Conservation (phyloP, 1,140 invertebrate species). For the Trinorchestia longiramus region DNA sequence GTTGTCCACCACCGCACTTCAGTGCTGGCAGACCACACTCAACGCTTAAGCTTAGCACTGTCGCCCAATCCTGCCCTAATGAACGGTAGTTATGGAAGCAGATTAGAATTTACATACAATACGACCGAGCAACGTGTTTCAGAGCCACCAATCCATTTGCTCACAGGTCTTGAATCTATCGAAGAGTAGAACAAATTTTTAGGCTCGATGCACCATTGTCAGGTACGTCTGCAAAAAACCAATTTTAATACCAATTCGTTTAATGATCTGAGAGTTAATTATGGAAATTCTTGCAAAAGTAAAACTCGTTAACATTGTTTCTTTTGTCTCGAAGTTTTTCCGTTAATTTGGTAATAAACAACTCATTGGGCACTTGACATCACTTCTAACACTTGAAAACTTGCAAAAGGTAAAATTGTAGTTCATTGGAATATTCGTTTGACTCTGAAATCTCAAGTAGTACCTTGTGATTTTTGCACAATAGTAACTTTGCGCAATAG, state of each 20-base stretch:
- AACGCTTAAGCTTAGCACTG: not conserved
- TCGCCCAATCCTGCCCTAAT: not conserved
- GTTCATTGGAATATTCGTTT: not conserved
- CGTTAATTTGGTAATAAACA: not conserved
- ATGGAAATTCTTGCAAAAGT: not conserved
- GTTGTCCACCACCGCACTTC: not conserved
- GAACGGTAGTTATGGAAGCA: constrained; percentile 33
- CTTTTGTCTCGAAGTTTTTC: not conserved
- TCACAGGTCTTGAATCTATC: not conserved
- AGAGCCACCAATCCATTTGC: not conserved
- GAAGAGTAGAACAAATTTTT: not conserved
- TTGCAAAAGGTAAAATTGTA: not conserved
- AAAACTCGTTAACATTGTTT: not conserved
- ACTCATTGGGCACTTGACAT: not conserved
- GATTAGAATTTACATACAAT: constrained; percentile 22
- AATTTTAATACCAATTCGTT: not conserved
- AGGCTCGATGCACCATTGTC: not conserved
- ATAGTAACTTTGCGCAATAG: too few species aligned
- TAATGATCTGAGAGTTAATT: not conserved
- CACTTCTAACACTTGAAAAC: not conserved
- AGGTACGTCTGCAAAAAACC: not conserved
- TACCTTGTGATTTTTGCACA: too few species aligned
- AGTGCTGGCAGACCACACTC: not conserved
- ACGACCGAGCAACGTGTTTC: not conserved
- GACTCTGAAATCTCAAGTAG: too few species aligned